A percentile compares a stretch with the other conserved stretches of the same genome.
These are phyloP conservation scores for Agonopterix heracliana DNA, from an alignment of 2,888 invertebrate species.

Conservation along the genomic window DNA sequence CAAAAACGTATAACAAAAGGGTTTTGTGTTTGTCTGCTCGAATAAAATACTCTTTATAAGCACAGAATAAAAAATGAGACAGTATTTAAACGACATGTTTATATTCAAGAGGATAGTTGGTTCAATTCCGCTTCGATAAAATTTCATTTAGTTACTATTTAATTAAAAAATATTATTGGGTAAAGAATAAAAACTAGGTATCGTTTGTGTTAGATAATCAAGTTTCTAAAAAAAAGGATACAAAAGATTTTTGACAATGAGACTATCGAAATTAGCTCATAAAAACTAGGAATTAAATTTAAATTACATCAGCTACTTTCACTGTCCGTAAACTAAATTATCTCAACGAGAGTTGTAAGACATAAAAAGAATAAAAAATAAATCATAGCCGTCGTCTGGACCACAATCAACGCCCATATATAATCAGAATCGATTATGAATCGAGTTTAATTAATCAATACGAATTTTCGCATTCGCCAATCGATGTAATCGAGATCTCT, in stretches of 20 bases:
- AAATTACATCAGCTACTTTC: neutral
- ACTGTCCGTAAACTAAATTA: neutral
- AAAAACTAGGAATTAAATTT: neutral
- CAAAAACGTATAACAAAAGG: slow-evolving; percentile 32
- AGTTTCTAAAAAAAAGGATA: no score
- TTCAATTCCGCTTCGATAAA: no score
- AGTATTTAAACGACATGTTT: neutral
- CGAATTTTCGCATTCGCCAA: slow-evolving; percentile 32
- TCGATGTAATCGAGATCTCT: slow-evolving; percentile 37
- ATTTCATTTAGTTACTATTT: no score
- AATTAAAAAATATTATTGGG: no score
- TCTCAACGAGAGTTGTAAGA: neutral
- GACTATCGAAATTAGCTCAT: neutral
- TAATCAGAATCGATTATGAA: slow-evolving; percentile 58
- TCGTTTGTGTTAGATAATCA: no score
- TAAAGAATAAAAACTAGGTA: no score
- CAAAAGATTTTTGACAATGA: neutral
- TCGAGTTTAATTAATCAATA: slow-evolving; percentile 52
- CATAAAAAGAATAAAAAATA: slow-evolving; percentile 19
- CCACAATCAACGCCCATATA: slow-evolving; percentile 48
- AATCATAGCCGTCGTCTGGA: slow-evolving; percentile 31
- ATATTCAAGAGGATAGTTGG: no score
- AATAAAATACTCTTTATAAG: slow-evolving; percentile 1
- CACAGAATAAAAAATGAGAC: slow-evolving; percentile 7
- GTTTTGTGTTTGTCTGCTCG: neutral